Evolutionary conservation across 1,140 invertebrate genomes (phyloP).

Genomic region (Stegodyphus dumicola): DNA sequence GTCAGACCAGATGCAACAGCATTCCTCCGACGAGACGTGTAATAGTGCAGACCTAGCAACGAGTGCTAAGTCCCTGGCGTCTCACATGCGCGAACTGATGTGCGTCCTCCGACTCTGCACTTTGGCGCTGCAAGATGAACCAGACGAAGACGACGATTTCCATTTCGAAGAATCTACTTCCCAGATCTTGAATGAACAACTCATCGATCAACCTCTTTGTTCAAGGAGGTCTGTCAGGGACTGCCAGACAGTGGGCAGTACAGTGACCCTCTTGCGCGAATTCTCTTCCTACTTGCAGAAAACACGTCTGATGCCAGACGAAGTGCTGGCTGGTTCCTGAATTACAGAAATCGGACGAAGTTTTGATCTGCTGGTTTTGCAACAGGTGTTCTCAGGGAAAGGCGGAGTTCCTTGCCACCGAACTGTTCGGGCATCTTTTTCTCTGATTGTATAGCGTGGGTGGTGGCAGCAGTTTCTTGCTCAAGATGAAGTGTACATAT

Average conservation of each 20-base stretch:
- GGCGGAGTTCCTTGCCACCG: too few relatives aligned
- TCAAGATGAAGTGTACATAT: too few relatives aligned
- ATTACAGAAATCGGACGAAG: too few relatives aligned
- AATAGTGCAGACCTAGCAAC: background rate
- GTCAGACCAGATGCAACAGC: background rate
- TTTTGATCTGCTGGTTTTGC: too few relatives aligned
- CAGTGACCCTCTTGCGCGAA: constrained; percentile 6
- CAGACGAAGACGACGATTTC: background rate
- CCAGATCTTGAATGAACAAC: constrained; percentile 24
- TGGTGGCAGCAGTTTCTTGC: too few relatives aligned
- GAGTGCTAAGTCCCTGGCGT: constrained; percentile 15
- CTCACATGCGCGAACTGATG: constrained; percentile 27
- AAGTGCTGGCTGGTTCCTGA: background rate
- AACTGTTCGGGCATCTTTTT: too few relatives aligned
- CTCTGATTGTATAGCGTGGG: too few relatives aligned
- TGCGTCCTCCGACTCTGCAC: constrained; percentile 31
- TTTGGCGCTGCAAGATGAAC: background rate
- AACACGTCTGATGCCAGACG: background rate
- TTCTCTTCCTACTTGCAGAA: constrained; percentile 12
- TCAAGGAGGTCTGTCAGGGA: constrained; percentile 32
- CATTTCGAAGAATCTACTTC: background rate
- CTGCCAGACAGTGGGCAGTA: constrained; percentile 30
- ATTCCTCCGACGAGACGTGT: constrained; percentile 7
- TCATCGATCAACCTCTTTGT: constrained; percentile 41
- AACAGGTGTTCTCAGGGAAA: too few relatives aligned